Percentiles rank a stretch among this genome's conserved stretches.
Evolutionary conservation across 2,113 vertebrate genomes (phyloP).

Genomic region (Stigmatopora nigra): DNA sequence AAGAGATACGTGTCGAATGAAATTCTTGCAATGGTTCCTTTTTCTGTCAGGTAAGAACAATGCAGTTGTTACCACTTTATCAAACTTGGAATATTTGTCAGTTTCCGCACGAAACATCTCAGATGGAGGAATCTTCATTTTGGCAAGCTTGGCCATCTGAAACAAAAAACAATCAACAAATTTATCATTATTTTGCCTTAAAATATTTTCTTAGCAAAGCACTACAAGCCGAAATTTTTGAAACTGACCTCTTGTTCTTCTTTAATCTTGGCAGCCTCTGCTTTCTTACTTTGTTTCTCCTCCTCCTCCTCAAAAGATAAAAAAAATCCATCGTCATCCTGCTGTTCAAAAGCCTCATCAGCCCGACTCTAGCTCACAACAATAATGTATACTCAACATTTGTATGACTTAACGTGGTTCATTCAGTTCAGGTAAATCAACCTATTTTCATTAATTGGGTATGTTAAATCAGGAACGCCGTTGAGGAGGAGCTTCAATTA

Average conservation of each 20-base stretch:
- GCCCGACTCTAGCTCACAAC: too few relatives aligned
- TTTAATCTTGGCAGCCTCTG: conserved; percentile 82
- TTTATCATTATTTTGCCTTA: background rate
- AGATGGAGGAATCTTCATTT: conserved; percentile 86
- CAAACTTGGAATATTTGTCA: conserved; percentile 79
- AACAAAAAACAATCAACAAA: background rate
- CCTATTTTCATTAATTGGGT: too few relatives aligned
- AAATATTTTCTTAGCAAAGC: background rate
- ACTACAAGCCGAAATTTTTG: background rate
- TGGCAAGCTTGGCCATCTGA: conserved; percentile 84
- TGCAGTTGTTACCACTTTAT: conserved; percentile 61
- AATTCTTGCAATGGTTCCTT: too few relatives aligned
- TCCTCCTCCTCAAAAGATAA: conserved; percentile 76
- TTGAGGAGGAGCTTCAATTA: too few relatives aligned
- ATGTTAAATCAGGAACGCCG: too few relatives aligned
- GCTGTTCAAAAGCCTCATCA: background rate
- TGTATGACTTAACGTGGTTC: background rate
- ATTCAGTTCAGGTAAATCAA: too few relatives aligned
- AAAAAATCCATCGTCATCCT: background rate
- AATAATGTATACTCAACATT: background rate
- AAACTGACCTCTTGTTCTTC: conserved; percentile 82
- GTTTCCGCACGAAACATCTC: conserved; percentile 83
- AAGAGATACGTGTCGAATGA: too few relatives aligned
- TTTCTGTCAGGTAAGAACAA: too few relatives aligned
- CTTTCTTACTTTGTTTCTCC: conserved; percentile 85